A percentile compares a stretch with the other conserved stretches of the same genome.
Evolutionary conservation across 2,888 invertebrate species (phyloP).

Genomic region (Seira musarum): DNA sequence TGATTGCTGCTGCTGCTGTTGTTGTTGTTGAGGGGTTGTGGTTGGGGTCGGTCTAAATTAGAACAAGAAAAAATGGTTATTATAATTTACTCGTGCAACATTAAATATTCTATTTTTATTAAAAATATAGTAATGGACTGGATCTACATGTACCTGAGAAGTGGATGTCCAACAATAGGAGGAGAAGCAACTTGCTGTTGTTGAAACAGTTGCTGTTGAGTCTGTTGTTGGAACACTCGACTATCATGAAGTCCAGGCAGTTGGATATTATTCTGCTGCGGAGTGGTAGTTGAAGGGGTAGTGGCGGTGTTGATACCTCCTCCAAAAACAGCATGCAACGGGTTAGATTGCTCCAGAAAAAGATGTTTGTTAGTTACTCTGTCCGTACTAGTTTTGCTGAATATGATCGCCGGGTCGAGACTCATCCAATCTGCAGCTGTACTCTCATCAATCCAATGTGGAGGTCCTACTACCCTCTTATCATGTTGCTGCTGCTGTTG

Average conservation of each 20-base stretch:
- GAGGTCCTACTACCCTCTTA: neutral
- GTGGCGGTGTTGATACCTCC: no score
- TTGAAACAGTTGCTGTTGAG: conserved; percentile 20
- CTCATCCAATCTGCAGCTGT: conserved; percentile 86
- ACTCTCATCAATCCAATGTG: conserved; percentile 70
- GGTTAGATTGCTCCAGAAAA: neutral
- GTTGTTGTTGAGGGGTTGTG: conserved; percentile 14
- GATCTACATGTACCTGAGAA: no score
- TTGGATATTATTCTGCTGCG: no score
- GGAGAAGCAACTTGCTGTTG: no score
- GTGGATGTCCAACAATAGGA: no score
- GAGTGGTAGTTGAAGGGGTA: no score
- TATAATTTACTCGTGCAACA: no score
- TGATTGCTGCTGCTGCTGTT: conserved; percentile 12
- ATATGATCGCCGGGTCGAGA: conserved; percentile 94
- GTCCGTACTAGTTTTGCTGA: conserved; percentile 26
- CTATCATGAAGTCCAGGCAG: no score
- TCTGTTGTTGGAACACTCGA: no score
- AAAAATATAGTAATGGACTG: no score
- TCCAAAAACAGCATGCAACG: neutral
- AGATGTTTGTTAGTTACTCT: neutral
- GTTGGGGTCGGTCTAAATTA: conserved; percentile 36
- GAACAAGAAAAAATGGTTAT: no score
- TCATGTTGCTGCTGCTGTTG: conserved; percentile 27
- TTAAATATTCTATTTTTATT: no score